A percentile compares a stretch with the other conserved stretches of the same genome.
phyloP scores from a whole-genome alignment of 2,113 vertebrate species.

The Mustelus asterias region DNA sequence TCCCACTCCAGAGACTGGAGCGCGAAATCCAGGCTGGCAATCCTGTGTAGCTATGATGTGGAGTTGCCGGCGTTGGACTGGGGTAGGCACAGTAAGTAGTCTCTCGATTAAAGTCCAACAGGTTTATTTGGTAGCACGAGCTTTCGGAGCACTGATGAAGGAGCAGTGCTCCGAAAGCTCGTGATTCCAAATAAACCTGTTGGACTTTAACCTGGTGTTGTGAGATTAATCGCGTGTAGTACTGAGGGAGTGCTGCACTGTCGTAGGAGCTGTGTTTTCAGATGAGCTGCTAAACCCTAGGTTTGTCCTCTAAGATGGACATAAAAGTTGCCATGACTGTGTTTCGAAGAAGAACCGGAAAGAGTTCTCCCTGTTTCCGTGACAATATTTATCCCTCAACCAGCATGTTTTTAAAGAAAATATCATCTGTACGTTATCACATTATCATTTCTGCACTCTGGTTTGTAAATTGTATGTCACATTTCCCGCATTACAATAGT shows the following conservation, averaged over 20 bases:
- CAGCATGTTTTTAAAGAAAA: background rate
- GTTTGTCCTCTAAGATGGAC: background rate
- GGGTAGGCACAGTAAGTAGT: too few species aligned
- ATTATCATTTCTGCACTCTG: background rate
- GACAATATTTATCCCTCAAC: background rate
- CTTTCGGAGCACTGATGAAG: too few species aligned
- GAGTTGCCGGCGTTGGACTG: too few species aligned
- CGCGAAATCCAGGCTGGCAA: background rate
- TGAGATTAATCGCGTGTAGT: background rate
- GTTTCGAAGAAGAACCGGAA: background rate
- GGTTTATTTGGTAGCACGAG: too few species aligned
- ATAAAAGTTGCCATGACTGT: background rate
- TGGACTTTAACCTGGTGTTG: too few species aligned
- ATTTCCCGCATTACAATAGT: background rate
- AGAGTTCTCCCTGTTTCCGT: background rate
- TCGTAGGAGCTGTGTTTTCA: background rate
- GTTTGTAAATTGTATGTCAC: background rate
- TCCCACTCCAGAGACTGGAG: background rate
- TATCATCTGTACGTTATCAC: background rate
- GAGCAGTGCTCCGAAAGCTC: too few species aligned
- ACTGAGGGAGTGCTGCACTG: background rate
- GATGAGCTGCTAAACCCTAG: background rate
- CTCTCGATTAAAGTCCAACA: too few species aligned
- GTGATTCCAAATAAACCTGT: too few species aligned
- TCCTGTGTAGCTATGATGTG: too few species aligned